Evolutionary conservation across 2,113 vertebrate genomes (phyloP), one percentile per base, ranked within the genome.

Genomic region (Corythaeola cristata): DNA sequence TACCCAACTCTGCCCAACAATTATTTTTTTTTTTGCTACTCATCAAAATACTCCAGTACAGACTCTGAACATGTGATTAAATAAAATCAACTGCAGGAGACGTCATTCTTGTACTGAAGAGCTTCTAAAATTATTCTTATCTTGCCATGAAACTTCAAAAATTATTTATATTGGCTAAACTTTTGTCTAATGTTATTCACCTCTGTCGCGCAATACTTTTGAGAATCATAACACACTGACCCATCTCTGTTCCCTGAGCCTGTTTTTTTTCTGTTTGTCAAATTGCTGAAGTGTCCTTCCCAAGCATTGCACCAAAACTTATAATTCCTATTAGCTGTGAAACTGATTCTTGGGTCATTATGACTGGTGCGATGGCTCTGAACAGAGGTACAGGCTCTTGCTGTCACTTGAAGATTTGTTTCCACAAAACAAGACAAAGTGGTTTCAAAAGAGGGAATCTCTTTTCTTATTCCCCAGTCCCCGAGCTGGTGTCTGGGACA

Each of bases 401-500:
- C 35, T 66, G 41, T 30, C 53, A 72, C 21, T n/a, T 18, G 47
- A 73, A 72, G 62, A 93, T 82, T 78, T 89, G 32, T 87, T 91
- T 91, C 58, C 58, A 85, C 33, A 62, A 89, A 95, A 75, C 17
- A 85, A 71, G 60, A 63, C 69, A 72, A 95, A 88, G 26, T 55
- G 32, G 8, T 35, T 89, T 33, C 52, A 50, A 81, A 89, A 63
- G 13, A 74, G 2, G 23, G 30, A 89, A 49, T 72, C 11, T 77
- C 44, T 93, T 63, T 56, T 75, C 37, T 81, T 27, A 37, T 49
- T 81, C 18, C 20, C 18, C 26, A 58, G 58, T 58, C 58, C 62
- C 62, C 0, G 2, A 68, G 53, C 53, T 95, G 71, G 62, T 88
- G 60, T 58, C 77, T 95, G 84, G 89, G 94, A 92, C 35, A 59